A percentile compares a stretch with the other conserved stretches of the same genome.
phyloP scores from a whole-genome alignment of 2,113 vertebrate species.

The Xenopus borealis region DNA sequence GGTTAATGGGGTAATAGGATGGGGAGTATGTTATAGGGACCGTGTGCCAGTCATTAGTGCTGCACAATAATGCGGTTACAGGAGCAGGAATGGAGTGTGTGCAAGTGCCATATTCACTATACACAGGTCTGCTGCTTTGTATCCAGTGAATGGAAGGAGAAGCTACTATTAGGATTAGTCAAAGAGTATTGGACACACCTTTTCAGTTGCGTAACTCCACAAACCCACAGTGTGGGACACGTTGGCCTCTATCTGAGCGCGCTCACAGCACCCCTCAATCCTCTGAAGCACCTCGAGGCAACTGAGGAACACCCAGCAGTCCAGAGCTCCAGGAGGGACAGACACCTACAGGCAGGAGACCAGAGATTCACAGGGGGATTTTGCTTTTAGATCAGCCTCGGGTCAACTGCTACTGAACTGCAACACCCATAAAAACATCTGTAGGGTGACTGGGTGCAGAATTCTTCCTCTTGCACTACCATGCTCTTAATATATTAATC shows the following conservation, averaged over 20 bases:
- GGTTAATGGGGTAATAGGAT: not conserved
- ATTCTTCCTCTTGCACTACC: too few relatives aligned
- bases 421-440: too few relatives aligned
- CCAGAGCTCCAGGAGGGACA: slow-evolving; percentile 85
- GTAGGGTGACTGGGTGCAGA: too few relatives aligned
- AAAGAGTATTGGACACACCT: slow-evolving; percentile 63
- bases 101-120: not conserved
- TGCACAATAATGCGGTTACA: not conserved
- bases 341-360: slow-evolving; percentile 70
- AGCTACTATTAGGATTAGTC: too few relatives aligned
- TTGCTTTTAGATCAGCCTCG: not conserved
- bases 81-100: not conserved
- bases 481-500: too few relatives aligned
- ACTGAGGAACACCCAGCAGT: slow-evolving; percentile 98
- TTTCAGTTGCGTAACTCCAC: slow-evolving; percentile 94
- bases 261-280: slow-evolving; percentile 93
- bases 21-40: not conserved
- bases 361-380: not conserved
- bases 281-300: slow-evolving; percentile 95
- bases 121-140: not conserved
- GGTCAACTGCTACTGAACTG: too few relatives aligned
- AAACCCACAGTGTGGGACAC: slow-evolving; percentile 89
- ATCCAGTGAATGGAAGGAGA: not conserved
- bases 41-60: too few relatives aligned
- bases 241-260: slow-evolving; percentile 84